Evolutionary conservation across 2,113 vertebrate genomes (phyloP), one percentile per base, ranked within the genome.

Genomic region (Embiotoca jacksoni): DNA sequence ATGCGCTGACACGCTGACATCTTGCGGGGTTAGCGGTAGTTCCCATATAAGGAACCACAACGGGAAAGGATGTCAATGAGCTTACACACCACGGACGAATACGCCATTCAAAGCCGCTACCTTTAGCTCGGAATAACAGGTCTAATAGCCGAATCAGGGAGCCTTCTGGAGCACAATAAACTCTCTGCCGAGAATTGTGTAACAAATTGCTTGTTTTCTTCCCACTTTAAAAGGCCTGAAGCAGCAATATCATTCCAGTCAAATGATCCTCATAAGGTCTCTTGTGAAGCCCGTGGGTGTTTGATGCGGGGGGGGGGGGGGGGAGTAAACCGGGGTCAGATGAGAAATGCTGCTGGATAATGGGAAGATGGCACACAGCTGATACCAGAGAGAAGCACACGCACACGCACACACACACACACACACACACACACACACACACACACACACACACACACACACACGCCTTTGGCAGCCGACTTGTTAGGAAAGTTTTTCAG

Each of bases 231-330:
- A 71, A 72, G 61, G 86, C 89, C 86, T 70, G 66, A 82, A 86
- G 89, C 81, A 75, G 58, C 78, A 76, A 89, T 78, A 88, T 82
- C 68, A 83, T 75, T 84, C 63, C 68, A 86, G 92, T 92, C 90
- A 93, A 89, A 90, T 93, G 91, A 92, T 89, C 61, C 83, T 88
- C 91, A 92, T 84, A 83, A 76, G 86, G 67, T 88, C 78, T 89
- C 69, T 78, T 50, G 44, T 69, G 74, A 81, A 83, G 74, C 89
- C 84, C 1, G 56, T 83, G 77, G 87, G 85, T 64, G 72, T 81
- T 37, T 57, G 60, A 78, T 68, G 78, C 0, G 8, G 64, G 56
- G 37, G 70, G 62, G 73, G 50, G 49, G 62, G 36, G 62, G 65
- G 49, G 39, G 72, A 81, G 73, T 62, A 77, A 75, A 75, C 47